These are phyloP conservation scores for Elysia crispata DNA, from an alignment of 2,888 invertebrate genomes.

Conservation along the genomic window DNA sequence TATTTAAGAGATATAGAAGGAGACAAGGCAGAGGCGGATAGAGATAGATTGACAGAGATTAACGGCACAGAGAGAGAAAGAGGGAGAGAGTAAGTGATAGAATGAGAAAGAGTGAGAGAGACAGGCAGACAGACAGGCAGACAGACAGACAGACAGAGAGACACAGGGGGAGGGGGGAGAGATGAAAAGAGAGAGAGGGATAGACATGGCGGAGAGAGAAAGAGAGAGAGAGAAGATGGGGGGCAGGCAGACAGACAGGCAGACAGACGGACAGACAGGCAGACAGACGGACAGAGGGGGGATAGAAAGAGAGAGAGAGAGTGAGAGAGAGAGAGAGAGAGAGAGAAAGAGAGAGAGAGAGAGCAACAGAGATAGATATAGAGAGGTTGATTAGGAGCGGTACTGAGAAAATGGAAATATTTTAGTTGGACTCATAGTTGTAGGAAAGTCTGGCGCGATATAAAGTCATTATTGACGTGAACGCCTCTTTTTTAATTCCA, in stretches of 20 bases:
- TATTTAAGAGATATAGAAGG: too few relatives aligned
- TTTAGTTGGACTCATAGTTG: too few relatives aligned
- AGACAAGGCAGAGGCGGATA: too few relatives aligned
- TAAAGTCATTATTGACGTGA: too few relatives aligned
- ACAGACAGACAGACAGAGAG: not conserved
- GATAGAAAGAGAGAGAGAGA: not conserved
- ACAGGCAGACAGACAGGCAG: not conserved
- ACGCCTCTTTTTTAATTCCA: too few relatives aligned
- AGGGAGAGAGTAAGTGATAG: too few relatives aligned
- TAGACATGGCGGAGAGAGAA: not conserved
- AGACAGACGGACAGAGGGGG: not conserved
- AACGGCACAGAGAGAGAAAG: not conserved
- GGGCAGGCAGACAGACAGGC: not conserved
- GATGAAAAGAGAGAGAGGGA: not conserved
- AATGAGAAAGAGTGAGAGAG: conserved; percentile 1
- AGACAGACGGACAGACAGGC: not conserved
- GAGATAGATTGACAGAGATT: too few relatives aligned
- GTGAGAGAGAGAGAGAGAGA: not conserved
- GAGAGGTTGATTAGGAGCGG: too few relatives aligned
- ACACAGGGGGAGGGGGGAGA: not conserved
- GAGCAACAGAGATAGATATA: not conserved
- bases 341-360: conserved; percentile 18
- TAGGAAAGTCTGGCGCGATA: too few relatives aligned
- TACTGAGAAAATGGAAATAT: too few relatives aligned
- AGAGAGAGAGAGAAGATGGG: not conserved